A percentile compares a stretch with the other conserved stretches of the same genome.
These are phyloP conservation scores for Pseudomyrmex gracilis DNA, from an alignment of 1,140 invertebrate genomes.

Conservation along the genomic window DNA sequence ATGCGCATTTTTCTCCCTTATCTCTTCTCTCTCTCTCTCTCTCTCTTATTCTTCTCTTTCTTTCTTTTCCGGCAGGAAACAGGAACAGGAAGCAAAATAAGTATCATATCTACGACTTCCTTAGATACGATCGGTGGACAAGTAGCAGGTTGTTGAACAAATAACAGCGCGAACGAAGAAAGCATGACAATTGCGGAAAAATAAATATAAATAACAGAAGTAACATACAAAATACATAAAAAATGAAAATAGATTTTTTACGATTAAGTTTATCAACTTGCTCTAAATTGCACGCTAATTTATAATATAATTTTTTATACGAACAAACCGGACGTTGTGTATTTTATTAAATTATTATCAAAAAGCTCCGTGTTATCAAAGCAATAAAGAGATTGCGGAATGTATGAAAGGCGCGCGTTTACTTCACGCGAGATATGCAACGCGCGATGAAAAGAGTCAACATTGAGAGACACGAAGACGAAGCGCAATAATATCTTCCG, in stretches of 20 bases:
- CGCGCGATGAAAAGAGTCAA: conserved; percentile 30
- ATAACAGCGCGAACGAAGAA: conserved; percentile 10
- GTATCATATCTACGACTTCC: conserved; percentile 37
- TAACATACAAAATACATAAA: not conserved
- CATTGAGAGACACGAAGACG: conserved; percentile 24
- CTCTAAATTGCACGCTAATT: not conserved
- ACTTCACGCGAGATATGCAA: not conserved
- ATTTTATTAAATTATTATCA: too few relatives aligned
- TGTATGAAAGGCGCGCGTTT: not conserved
- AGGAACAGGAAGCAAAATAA: conserved; percentile 48
- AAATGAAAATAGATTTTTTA: not conserved
- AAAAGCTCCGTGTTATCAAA: not conserved
- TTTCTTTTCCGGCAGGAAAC: not conserved
- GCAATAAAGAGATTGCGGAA: not conserved
- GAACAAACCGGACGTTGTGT: not conserved
- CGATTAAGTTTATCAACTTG: not conserved
- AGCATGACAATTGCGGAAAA: not conserved
- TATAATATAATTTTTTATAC: not conserved
- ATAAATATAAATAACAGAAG: not conserved
- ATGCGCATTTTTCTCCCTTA: conserved; percentile 60
- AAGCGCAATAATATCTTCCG: conserved; percentile 38
- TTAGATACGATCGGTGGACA: not conserved
- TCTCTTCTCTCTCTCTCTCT: not conserved
- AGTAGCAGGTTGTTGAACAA: conserved; percentile 8
- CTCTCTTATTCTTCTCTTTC: not conserved